These are phyloP conservation scores for Campoplex nolae DNA, from an alignment of 2,888 invertebrate species.

Conservation along the genomic window DNA sequence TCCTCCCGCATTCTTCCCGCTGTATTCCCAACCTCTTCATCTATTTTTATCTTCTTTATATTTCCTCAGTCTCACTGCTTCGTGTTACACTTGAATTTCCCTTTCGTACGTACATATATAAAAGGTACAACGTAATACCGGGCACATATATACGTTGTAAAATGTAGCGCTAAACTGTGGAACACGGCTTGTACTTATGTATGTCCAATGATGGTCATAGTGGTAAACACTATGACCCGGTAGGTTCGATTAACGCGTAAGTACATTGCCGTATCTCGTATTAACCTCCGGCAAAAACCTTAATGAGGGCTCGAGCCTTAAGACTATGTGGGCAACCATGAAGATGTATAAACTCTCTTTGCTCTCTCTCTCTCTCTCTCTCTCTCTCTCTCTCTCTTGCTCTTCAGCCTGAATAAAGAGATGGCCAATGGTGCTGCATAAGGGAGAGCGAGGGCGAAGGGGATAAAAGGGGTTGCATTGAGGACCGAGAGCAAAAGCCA, in stretches of 20 bases:
- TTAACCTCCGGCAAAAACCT: conserved; percentile 71
- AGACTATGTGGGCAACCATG: conserved; percentile 62
- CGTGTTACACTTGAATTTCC: neutral
- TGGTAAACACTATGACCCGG: conserved; percentile 67
- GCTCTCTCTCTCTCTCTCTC: conserved; percentile 11
- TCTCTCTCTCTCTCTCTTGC: neutral
- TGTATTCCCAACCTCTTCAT: neutral
- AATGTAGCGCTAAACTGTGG: conserved; percentile 13
- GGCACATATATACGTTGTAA: conserved; percentile 1
- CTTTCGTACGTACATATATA: neutral
- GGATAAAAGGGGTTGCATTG: neutral
- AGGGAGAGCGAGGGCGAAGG: conserved; percentile 11
- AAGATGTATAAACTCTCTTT: conserved; percentile 60
- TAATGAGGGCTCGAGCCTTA: conserved; percentile 69
- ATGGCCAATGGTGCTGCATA: conserved; percentile 10
- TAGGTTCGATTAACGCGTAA: conserved; percentile 72
- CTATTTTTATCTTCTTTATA: conserved; percentile 16
- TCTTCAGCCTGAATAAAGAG: conserved; percentile 10
- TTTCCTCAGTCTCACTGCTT: neutral
- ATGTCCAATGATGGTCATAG: conserved; percentile 52
- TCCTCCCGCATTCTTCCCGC: neutral
- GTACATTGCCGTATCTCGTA: conserved; percentile 70
- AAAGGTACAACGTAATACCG: neutral
- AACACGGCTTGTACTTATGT: conserved; percentile 12
- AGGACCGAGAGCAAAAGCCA: conserved; percentile 56